Conservation (phyloP, 1,140 invertebrate species). For the Drosophila santomea region DNA sequence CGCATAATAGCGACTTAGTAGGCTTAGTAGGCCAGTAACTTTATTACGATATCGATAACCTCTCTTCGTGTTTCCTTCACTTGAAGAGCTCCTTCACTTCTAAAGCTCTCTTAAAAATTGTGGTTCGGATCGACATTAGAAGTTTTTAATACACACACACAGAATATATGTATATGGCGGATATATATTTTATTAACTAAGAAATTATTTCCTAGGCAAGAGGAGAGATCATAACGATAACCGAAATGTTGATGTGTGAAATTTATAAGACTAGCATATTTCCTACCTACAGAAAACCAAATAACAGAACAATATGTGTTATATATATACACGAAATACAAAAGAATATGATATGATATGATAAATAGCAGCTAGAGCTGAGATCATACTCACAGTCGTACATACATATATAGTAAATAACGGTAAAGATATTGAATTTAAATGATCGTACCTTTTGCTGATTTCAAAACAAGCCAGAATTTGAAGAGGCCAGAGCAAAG, state of each 20-base stretch:
- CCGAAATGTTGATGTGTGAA: conserved; percentile 84
- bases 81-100: conserved; percentile 35
- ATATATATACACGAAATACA: conserved; percentile 39
- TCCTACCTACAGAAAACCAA: conserved; percentile 67
- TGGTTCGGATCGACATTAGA: conserved; percentile 74
- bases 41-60: conserved; percentile 30
- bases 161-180: conserved; percentile 51
- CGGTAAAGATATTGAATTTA: conserved; percentile 62
- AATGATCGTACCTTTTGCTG: conserved; percentile 80
- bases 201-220: conserved; percentile 64
- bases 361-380: conserved; percentile 71
- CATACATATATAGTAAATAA: conserved; percentile 26
- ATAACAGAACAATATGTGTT: conserved; percentile 52
- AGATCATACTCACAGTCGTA: conserved; percentile 58
- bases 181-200: conserved; percentile 80
- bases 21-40: conserved; percentile 26
- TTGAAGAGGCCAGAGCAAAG: conserved; percentile 13
- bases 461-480: conserved; percentile 49
- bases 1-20: conserved; percentile 28
- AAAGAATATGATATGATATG: conserved; percentile 31
- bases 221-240: conserved; percentile 57
- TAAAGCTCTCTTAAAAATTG: conserved; percentile 47
- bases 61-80: conserved; percentile 65
- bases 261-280: conserved; percentile 85
- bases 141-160: conserved; percentile 57